Conservation (phyloP, 2,113 vertebrate genomes). For the Sinocyclocheilus anophthalmus region DNA sequence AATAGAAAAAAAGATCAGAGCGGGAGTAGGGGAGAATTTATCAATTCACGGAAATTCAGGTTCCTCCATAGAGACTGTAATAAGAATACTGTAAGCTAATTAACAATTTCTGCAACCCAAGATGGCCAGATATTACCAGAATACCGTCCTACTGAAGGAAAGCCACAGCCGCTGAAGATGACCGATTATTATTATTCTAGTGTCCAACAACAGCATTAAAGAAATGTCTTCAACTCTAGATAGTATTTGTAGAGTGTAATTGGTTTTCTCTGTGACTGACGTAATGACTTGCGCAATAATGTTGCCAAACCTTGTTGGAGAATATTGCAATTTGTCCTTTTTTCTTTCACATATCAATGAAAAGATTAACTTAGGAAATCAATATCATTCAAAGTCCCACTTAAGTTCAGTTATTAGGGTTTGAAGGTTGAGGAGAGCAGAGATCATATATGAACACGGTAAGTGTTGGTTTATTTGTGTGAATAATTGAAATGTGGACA, state of each 20-base stretch:
- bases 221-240: neutral
- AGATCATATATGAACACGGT: neutral
- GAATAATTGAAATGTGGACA: neutral
- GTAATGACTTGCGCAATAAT: neutral
- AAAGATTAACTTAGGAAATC: neutral
- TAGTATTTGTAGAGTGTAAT: neutral
- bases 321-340: too few species aligned
- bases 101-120: neutral
- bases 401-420: neutral
- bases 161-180: neutral
- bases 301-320: neutral
- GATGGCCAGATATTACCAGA: neutral
- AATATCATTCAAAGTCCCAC: neutral
- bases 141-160: neutral
- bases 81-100: neutral
- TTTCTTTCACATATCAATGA: neutral
- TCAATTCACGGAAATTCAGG: too few species aligned
- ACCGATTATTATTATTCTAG: neutral
- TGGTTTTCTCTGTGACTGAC: neutral
- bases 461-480: neutral
- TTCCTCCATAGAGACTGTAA: neutral
- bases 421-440: neutral
- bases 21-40: too few species aligned
- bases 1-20: too few species aligned
- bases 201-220: neutral